Evolutionary conservation across 2,113 vertebrate species (phyloP).

Genomic region (Artemisiospiza belli): DNA sequence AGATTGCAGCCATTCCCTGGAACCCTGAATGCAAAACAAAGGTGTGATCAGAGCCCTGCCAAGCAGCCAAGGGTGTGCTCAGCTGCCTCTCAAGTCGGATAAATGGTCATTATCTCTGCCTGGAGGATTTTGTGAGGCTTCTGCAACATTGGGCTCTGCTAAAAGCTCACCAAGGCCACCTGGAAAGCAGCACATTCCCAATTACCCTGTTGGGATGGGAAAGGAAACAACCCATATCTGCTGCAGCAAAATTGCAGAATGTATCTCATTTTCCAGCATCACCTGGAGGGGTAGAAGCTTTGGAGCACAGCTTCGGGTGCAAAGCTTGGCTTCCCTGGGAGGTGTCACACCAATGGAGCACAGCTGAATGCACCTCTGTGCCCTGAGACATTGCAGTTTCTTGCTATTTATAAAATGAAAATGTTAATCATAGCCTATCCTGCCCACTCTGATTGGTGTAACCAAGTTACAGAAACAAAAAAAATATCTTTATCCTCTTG

Average conservation of each 20-base stretch:
- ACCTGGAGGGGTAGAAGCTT: not conserved
- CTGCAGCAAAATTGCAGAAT: not conserved
- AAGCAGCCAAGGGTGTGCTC: not conserved
- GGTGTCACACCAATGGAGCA: not conserved
- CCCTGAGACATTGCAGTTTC: not conserved
- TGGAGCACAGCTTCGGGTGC: not conserved
- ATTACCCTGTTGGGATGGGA: not conserved
- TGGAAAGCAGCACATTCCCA: not conserved
- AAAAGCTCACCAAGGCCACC: not conserved
- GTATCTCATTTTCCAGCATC: not conserved
- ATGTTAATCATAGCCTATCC: not conserved
- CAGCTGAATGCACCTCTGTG: not conserved
- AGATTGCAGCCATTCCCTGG: not conserved
- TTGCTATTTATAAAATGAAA: not conserved
- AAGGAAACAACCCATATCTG: accelerated
- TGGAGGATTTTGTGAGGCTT: not conserved
- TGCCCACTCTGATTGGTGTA: not conserved
- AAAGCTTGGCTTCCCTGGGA: not conserved
- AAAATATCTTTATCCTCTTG: not conserved
- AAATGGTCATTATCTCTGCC: not conserved
- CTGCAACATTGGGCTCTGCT: not conserved
- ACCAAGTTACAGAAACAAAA: not conserved
- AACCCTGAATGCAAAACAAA: not conserved
- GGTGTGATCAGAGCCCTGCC: not conserved
- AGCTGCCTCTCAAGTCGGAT: not conserved